Conservation (phyloP, 1,140 invertebrate species). For the Ceratitis capitata region DNA sequence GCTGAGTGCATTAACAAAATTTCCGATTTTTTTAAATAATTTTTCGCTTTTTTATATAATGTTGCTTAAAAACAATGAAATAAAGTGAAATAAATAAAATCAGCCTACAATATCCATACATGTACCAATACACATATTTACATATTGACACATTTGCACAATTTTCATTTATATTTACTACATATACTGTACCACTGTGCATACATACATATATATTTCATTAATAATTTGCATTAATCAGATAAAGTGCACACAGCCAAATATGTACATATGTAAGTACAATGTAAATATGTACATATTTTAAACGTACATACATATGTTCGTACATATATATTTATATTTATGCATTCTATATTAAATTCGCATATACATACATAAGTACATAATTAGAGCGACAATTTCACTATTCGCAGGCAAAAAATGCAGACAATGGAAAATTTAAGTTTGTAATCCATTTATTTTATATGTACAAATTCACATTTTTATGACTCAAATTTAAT, state of each 20-base stretch:
- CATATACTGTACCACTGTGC: no score
- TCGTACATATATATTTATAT: background rate
- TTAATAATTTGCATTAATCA: background rate
- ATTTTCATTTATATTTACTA: no score
- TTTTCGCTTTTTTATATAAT: no score
- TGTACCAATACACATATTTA: no score
- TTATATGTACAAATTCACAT: background rate
- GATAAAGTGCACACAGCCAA: background rate
- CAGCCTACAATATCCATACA: no score
- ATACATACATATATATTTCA: background rate
- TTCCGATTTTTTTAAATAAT: no score
- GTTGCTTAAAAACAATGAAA: no score
- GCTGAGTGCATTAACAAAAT: no score
- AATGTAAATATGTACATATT: background rate
- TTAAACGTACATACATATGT: background rate
- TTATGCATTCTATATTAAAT: background rate
- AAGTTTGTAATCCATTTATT: background rate
- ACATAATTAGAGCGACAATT: background rate
- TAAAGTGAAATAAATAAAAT: no score
- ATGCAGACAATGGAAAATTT: background rate
- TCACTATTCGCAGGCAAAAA: background rate
- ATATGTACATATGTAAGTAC: background rate
- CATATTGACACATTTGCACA: no score
- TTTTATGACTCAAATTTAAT: constrained; percentile 31
- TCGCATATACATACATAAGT: background rate